Evolutionary conservation across 2,113 vertebrate species (phyloP), one percentile per base, ranked within the genome.

Genomic region (Pyrgilauda ruficollis): DNA sequence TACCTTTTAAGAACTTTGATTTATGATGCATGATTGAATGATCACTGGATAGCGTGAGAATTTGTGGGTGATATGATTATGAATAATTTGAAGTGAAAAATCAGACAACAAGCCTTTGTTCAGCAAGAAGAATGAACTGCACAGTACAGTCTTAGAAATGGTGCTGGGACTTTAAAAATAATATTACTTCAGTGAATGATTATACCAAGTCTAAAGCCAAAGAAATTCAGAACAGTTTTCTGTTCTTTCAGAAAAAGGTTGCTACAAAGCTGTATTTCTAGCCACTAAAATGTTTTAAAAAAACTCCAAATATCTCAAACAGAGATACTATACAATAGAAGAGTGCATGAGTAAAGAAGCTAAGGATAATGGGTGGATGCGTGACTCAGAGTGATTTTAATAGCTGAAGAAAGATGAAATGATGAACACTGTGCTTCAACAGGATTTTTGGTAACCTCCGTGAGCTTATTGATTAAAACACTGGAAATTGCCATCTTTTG

Each of bases 21-120:
- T 89, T 96, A 63, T 3, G 2, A 15, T 97, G 85, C 43, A 58
- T 96, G 89, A 86, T 93, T 97, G 83, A 31, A 44, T 96, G 94
- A 90, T 75, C 66, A 43, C n/a, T 91, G 79, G 53, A 55, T 83
- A 74, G n/a, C 5, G 1, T 41, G 53, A 72, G 19, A 46, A 64
- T 91, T 68, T 85, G 26, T 50, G 52, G 13, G 13, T 62, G 56
- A 62, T 86, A 58, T 4, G 53, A 49, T n/a, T n/a, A 26, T 39
- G 14, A 49, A 30, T 66, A 81, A 33, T 90, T 37, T 15, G 35
- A 69, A 96, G 19, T 74, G 13, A 80, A 94, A 76, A 78, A 21
- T 62, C 16, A 76, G 58, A 76, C 75, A 94, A 68, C 44, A 62
- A 74, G 33, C 50, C 30, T 91, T 83, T 89, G 74, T 89, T 92